Evolutionary conservation across 2,113 vertebrate genomes (phyloP), one percentile per base, ranked within the genome.

Genomic region (Leptobrachium leishanense): DNA sequence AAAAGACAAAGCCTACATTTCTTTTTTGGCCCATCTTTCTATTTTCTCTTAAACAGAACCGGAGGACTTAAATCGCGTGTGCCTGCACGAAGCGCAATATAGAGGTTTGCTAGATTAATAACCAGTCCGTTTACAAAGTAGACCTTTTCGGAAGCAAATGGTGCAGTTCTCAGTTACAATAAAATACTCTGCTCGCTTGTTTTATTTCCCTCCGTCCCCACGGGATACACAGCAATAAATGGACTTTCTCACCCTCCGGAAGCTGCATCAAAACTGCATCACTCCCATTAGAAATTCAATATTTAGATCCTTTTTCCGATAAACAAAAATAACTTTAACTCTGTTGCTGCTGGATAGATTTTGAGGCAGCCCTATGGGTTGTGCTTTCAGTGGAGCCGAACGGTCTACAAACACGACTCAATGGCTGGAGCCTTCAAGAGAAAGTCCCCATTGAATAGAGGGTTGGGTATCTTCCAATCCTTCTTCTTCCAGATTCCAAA

Each of bases 261-360:
- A 68, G 68, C 75, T 50, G 81, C 72, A 71, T 50, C 76, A 77
- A 82, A 87, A 66, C 74, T 82, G 82, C 83, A 79, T 80, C 81
- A 81, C 84, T 72, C 75, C 84, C 82, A 79, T 88, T 85, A 90
- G 83, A 82, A 83, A 86, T 82, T 82, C 83, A 82, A 72, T 84
- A 82, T 82, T 88, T 84, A 84, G 84, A 85, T 82, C 9, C 74
- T 59, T 11, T 44, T 82, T 82, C 62, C 82, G 42, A 73, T 64
- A 72, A 76, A 67, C 31, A 65, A 71, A 13, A 65, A 68, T 43
- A 3, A 0, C 0, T 0, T 1, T 43, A 59, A 62, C n/a, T 42
- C 72, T 54, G 79, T 68, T 9, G 1, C 15, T 62, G 10, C 74
- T 41, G 63, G 5, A 20, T 43, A 9, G 55, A 43, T 15, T 31